Evolutionary conservation across 2,113 vertebrate species (phyloP).

Genomic region (Orycteropus afer): DNA sequence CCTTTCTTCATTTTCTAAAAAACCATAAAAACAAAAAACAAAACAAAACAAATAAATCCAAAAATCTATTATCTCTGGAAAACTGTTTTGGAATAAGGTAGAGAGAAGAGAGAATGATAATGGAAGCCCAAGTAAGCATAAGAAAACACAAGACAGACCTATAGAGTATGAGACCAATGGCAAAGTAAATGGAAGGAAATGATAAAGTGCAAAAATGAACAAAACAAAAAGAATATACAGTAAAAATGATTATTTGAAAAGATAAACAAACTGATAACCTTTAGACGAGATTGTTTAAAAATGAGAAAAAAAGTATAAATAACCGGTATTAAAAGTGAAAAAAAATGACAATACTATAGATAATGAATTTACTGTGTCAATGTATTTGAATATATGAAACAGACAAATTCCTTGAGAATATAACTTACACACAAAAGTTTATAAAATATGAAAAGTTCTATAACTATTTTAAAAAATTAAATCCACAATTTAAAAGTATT

Average conservation of each 20-base stretch:
- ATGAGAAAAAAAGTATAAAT: not conserved
- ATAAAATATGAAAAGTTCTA: conserved; percentile 3
- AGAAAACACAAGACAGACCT: not conserved
- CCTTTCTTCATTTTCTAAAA: conserved; percentile 27
- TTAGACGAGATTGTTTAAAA: not conserved
- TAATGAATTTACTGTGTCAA: not conserved
- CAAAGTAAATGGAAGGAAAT: conserved; percentile 30
- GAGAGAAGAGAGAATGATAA: not conserved
- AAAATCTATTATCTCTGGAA: not conserved
- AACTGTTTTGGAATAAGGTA: not conserved
- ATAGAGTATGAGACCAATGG: not conserved
- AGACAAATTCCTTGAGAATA: conserved; percentile 29
- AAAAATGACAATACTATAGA: not conserved
- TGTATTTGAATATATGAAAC: not conserved
- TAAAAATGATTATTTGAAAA: conserved; percentile 48
- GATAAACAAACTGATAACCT: conserved; percentile 34
- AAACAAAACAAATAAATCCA: no score
- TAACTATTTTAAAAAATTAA: conserved; percentile 37
- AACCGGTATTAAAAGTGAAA: not conserved
- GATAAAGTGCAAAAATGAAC: not conserved
- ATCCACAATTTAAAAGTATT: conserved; percentile 19
- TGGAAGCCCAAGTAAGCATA: not conserved
- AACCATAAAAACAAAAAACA: no score
- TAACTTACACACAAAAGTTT: not conserved
- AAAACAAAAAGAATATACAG: conserved; percentile 22